Evolutionary conservation across 2,797 vertebrate species (phyloP).

Genomic region (Sylvilagus floridanus): DNA sequence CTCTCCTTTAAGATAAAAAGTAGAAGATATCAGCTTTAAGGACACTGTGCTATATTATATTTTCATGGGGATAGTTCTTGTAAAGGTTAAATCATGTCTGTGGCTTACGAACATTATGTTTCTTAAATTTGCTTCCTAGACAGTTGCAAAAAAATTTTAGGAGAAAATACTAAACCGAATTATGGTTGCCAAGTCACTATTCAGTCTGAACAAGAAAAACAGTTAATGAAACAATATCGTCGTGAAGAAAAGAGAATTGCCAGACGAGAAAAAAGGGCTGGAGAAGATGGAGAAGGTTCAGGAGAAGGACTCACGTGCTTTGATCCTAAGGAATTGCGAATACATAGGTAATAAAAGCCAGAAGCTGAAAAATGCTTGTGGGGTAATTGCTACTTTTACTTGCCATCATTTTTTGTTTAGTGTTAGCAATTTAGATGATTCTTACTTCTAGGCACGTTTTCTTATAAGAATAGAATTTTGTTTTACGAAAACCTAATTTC

Average conservation of each 20-base stretch:
- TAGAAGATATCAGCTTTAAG: not conserved
- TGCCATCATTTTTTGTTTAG: slow-evolving; percentile 76
- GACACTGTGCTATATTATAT: not conserved
- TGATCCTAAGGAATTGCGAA: slow-evolving; percentile 95
- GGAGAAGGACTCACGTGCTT: slow-evolving; percentile 90
- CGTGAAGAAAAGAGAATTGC: slow-evolving; percentile 95
- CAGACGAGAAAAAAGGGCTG: slow-evolving; percentile 92
- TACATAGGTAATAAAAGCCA: slow-evolving; percentile 92
- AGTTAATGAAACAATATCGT: slow-evolving; percentile 95
- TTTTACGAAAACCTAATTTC: slow-evolving; percentile 88
- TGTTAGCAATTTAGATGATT: slow-evolving; percentile 79
- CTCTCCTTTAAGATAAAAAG: not conserved
- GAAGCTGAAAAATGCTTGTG: slow-evolving; percentile 77
- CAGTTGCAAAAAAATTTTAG: slow-evolving; percentile 87
- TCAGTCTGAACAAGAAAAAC: slow-evolving; percentile 97
- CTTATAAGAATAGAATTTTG: slow-evolving; percentile 78
- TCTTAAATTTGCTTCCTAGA: slow-evolving; percentile 87
- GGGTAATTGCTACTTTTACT: slow-evolving; percentile 78
- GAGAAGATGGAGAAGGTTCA: slow-evolving; percentile 91
- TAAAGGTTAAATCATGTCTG: not conserved
- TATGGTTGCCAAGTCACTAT: slow-evolving; percentile 98
- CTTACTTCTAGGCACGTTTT: slow-evolving; percentile 81
- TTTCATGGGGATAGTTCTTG: slow-evolving; percentile 34
- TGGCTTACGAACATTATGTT: slow-evolving; percentile 60
- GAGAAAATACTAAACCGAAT: slow-evolving; percentile 91